phyloP scores from a whole-genome alignment of 2,888 invertebrate species.

The Tiliacea citrago region DNA sequence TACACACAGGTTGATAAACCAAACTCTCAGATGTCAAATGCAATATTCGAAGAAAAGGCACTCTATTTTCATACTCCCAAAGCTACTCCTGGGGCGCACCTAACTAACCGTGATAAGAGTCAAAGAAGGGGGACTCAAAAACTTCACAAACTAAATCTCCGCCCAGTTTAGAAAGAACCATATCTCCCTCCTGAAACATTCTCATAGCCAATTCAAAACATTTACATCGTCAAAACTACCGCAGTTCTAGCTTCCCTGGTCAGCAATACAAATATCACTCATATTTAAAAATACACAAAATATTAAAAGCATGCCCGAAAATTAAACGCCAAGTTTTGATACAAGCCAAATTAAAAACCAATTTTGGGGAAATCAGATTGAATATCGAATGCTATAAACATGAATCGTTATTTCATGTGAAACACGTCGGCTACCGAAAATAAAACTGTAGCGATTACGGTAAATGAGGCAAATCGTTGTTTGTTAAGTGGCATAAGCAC shows the following conservation, averaged over 20 bases:
- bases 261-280: conserved; percentile 59
- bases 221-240: conserved; percentile 47
- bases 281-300: conserved; percentile 54
- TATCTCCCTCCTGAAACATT: conserved; percentile 61
- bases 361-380: conserved; percentile 71
- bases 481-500: conserved; percentile 86
- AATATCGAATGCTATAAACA: conserved; percentile 73
- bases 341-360: conserved; percentile 71
- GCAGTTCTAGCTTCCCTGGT: conserved; percentile 53
- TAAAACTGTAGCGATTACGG: conserved; percentile 83
- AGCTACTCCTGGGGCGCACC: conserved; percentile 78
- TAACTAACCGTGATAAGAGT: conserved; percentile 88
- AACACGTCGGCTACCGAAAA: conserved; percentile 72
- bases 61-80: conserved; percentile 79
- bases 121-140: conserved; percentile 79
- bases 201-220: conserved; percentile 46
- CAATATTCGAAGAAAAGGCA: conserved; percentile 83
- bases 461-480: conserved; percentile 85
- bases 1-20: conserved; percentile 74
- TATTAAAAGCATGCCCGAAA: conserved; percentile 56
- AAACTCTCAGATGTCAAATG: conserved; percentile 82
- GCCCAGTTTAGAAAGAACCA: conserved; percentile 74
- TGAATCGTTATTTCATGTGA: conserved; percentile 72
- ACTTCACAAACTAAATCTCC: conserved; percentile 80
- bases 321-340: conserved; percentile 62